Percentiles rank a stretch among this genome's conserved stretches.
Evolutionary conservation across 2,888 invertebrate species (phyloP).

Genomic region (Xanthorhoe spadicearia): DNA sequence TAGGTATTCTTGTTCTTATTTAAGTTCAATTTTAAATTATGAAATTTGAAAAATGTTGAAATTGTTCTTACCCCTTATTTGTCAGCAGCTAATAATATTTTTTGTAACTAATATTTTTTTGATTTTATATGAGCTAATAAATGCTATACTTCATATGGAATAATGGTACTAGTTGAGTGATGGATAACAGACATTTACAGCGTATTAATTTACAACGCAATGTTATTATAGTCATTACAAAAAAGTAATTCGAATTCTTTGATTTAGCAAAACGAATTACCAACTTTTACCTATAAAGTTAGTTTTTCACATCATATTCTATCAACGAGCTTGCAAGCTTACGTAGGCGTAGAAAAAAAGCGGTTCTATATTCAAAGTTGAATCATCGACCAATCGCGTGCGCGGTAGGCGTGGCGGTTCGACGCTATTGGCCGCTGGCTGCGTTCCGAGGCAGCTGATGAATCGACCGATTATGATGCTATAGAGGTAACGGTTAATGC

Average conservation of each 20-base stretch:
- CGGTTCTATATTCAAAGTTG: slow-evolving; percentile 83
- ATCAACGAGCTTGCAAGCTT: slow-evolving; percentile 56
- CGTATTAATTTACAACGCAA: too few species aligned
- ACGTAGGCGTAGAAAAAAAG: slow-evolving; percentile 82
- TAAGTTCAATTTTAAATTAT: too few species aligned
- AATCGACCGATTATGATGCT: slow-evolving; percentile 74
- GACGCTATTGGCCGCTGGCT: slow-evolving; percentile 67
- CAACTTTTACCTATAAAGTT: slow-evolving; percentile 3
- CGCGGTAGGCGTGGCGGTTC: slow-evolving; percentile 77
- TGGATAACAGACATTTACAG: too few species aligned
- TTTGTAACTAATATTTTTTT: too few species aligned
- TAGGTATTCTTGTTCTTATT: too few species aligned
- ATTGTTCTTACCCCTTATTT: too few species aligned
- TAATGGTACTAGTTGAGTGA: too few species aligned
- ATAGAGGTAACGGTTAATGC: slow-evolving; percentile 50
- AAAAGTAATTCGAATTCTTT: neutral
- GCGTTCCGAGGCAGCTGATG: slow-evolving; percentile 57
- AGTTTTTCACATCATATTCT: slow-evolving; percentile 28
- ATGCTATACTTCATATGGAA: too few species aligned
- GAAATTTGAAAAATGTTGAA: too few species aligned
- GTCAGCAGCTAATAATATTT: too few species aligned
- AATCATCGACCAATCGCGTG: slow-evolving; percentile 73
- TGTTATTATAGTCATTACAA: too few species aligned
- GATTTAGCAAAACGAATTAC: neutral
- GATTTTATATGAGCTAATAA: too few species aligned